phyloP scores from a whole-genome alignment of 2,113 vertebrate species.

The Poeciliopsis occidentalis region DNA sequence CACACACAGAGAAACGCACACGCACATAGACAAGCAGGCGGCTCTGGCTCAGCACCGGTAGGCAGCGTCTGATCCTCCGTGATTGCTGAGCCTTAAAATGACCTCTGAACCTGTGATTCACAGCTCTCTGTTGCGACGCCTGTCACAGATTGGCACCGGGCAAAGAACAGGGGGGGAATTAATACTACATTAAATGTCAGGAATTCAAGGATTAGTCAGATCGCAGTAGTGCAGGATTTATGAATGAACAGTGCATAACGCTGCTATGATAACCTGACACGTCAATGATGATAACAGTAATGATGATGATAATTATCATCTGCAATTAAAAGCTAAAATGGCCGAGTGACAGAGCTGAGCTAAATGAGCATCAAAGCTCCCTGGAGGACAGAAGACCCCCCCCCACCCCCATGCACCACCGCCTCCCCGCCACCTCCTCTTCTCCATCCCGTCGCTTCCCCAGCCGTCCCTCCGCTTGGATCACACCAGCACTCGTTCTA shows the following conservation, averaged over 20 bases:
- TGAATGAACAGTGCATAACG: conserved; percentile 59
- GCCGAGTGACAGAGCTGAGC: conserved; percentile 84
- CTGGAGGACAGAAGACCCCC: conserved; percentile 81
- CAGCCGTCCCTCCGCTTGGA: conserved; percentile 84
- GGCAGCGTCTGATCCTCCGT: conserved; percentile 68
- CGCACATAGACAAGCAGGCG: background rate
- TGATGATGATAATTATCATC: conserved; percentile 75
- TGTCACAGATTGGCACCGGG: conserved; percentile 67
- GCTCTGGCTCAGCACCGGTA: conserved; percentile 49
- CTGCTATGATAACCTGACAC: conserved; percentile 64
- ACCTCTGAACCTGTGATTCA: conserved; percentile 70
- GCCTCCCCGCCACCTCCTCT: conserved; percentile 55
- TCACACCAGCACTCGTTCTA: conserved; percentile 73
- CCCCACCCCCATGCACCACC: conserved; percentile 1
- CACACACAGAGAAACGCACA: background rate
- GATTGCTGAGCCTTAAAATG: conserved; percentile 68
- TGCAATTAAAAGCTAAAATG: conserved; percentile 76
- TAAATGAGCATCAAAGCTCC: conserved; percentile 92
- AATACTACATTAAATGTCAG: conserved; percentile 76
- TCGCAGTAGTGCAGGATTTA: conserved; percentile 59
- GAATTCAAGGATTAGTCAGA: conserved; percentile 71
- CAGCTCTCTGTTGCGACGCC: conserved; percentile 63
- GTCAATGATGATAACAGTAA: conserved; percentile 72
- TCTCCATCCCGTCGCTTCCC: conserved; percentile 17
- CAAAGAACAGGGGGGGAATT: conserved; percentile 65